Evolutionary conservation across 2,113 vertebrate genomes (phyloP).

Genomic region (Tringa solitaria): DNA sequence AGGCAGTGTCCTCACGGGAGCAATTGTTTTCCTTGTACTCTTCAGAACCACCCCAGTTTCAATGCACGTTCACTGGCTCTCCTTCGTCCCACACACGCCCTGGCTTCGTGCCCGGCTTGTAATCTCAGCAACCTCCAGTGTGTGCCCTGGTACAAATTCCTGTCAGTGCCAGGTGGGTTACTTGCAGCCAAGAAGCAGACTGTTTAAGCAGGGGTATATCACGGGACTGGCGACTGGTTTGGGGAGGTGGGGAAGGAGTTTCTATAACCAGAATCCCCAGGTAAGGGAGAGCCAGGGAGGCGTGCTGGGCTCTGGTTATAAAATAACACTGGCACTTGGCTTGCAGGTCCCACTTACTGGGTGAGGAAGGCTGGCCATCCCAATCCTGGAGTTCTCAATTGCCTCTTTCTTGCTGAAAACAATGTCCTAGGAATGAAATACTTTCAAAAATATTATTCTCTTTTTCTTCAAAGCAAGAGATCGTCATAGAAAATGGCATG

Average conservation of each 20-base stretch:
- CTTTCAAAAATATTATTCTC: no score
- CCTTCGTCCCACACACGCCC: rapidly evolving
- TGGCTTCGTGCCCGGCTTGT: not conserved
- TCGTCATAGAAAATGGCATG: not conserved
- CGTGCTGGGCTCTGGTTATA: not conserved
- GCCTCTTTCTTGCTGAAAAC: not conserved
- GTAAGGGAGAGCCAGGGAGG: not conserved
- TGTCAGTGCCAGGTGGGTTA: rapidly evolving
- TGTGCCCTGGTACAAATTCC: not conserved
- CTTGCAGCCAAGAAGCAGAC: not conserved
- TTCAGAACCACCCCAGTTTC: not conserved
- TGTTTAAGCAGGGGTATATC: not conserved
- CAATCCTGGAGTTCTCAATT: not conserved
- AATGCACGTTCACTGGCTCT: rapidly evolving
- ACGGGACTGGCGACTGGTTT: not conserved
- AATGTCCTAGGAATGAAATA: not conserved
- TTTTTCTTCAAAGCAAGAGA: not conserved
- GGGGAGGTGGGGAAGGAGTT: no score
- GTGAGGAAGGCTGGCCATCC: not conserved
- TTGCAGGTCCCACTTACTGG: not conserved
- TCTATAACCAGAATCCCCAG: not conserved
- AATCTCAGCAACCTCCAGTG: not conserved
- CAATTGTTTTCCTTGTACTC: rapidly evolving
- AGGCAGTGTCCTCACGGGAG: not conserved
- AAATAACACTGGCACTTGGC: not conserved